phyloP scores from a whole-genome alignment of 2,797 vertebrate species.

The Periophthalmus magnuspinnatus region DNA sequence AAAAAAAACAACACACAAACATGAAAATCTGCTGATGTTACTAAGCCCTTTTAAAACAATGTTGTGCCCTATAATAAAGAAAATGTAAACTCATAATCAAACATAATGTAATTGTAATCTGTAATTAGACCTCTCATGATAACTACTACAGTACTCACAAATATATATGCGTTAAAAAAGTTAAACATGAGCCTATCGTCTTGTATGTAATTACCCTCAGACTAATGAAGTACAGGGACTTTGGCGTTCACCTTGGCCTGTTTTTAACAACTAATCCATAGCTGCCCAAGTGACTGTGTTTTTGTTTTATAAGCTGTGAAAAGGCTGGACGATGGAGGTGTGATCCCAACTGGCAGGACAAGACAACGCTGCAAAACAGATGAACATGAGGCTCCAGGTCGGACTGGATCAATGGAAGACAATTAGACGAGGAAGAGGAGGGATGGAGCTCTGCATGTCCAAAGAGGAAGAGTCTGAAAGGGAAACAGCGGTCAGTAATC shows the following conservation, averaged over 20 bases:
- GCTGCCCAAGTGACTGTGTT: constrained; percentile 38
- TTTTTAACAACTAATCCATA: constrained; percentile 32
- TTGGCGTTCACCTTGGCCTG: neutral
- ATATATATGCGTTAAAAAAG: neutral
- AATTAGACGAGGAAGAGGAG: constrained; percentile 74
- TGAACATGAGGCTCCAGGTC: constrained; percentile 73
- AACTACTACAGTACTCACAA: too few species aligned
- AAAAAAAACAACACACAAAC: too few species aligned
- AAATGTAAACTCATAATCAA: too few species aligned
- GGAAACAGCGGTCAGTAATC: constrained; percentile 38
- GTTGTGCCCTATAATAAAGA: too few species aligned
- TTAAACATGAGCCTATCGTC: neutral
- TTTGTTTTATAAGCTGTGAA: constrained; percentile 55
- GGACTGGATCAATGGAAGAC: constrained; percentile 82
- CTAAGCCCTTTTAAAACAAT: too few species aligned
- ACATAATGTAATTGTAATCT: too few species aligned
- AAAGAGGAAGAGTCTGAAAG: constrained; percentile 33
- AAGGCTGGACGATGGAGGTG: constrained; percentile 60
- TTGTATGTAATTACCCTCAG: neutral
- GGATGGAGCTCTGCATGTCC: constrained; percentile 33
- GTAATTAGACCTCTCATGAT: too few species aligned
- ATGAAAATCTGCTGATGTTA: too few species aligned
- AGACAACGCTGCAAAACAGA: constrained; percentile 66
- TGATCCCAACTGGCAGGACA: constrained; percentile 63
- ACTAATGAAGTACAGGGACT: neutral